phyloP scores from a whole-genome alignment of 2,113 vertebrate species.

The Galbula dea region DNA sequence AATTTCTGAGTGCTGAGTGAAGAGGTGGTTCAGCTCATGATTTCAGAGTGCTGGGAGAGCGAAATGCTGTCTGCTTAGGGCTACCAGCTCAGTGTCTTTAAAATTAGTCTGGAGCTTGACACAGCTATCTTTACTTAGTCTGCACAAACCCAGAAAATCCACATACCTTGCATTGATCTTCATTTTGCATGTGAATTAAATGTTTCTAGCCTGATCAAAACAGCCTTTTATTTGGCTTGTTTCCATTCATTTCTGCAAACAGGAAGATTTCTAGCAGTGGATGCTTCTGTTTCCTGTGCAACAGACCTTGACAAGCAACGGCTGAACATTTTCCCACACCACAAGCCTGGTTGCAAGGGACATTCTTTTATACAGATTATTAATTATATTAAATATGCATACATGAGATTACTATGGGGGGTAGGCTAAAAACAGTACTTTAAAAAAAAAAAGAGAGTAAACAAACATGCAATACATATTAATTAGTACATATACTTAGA shows the following conservation, averaged over 20 bases:
- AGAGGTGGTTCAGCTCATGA: not conserved
- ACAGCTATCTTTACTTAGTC: not conserved
- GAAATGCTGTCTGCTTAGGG: not conserved
- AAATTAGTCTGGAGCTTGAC: not conserved
- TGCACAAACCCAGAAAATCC: not conserved
- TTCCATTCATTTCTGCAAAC: not conserved
- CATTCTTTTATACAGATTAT: not conserved
- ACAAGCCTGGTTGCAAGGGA: not conserved
- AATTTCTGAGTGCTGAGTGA: not conserved
- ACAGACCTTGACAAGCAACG: not conserved
- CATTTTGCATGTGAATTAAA: not conserved
- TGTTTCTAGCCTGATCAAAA: not conserved
- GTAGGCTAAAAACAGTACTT: not conserved
- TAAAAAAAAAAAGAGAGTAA: not conserved
- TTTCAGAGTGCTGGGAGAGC: not conserved
- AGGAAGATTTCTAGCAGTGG: not conserved
- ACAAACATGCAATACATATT: not conserved
- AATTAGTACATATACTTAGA: not conserved
- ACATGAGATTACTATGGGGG: not conserved
- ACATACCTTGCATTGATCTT: not conserved
- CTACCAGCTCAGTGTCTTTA: not conserved
- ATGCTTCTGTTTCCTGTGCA: not conserved
- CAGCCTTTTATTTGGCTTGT: not conserved
- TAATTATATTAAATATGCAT: not conserved
- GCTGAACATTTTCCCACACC: slow-evolving; percentile 3